phyloP scores from a whole-genome alignment of 2,113 vertebrate species.

The Lagopus muta region DNA sequence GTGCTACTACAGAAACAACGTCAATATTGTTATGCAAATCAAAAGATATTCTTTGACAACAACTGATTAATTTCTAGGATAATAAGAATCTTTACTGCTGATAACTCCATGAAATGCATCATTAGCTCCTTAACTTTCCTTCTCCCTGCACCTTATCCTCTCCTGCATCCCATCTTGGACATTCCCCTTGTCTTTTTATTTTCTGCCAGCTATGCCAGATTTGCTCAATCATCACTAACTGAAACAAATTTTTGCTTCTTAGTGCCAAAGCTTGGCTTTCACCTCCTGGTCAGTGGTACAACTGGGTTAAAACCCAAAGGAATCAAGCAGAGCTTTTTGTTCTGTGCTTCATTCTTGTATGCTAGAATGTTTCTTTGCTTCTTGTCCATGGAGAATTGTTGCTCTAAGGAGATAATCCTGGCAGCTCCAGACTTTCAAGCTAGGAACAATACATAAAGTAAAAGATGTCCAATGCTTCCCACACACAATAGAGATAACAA shows the following conservation, averaged over 20 bases:
- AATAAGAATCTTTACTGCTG: background rate
- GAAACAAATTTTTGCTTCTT: background rate
- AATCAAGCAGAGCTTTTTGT: background rate
- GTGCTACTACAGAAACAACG: background rate
- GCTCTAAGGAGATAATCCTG: background rate
- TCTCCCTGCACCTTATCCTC: background rate
- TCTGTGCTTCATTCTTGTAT: background rate
- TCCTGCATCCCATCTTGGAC: background rate
- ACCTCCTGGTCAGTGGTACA: background rate
- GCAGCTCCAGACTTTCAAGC: background rate
- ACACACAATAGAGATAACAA: background rate
- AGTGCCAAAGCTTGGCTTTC: background rate
- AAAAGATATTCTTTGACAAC: background rate
- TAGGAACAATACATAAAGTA: background rate
- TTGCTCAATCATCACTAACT: background rate
- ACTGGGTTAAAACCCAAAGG: background rate
- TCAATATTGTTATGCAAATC: background rate
- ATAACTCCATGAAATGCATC: background rate
- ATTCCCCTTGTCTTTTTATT: background rate
- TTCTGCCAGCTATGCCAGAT: background rate
- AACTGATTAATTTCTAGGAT: background rate
- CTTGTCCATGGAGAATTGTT: fast-evolving
- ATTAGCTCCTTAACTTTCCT: background rate
- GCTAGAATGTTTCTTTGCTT: background rate
- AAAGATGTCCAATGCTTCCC: background rate